Evolutionary conservation across 1,140 invertebrate species (phyloP).

Genomic region (Telenomus remus): DNA sequence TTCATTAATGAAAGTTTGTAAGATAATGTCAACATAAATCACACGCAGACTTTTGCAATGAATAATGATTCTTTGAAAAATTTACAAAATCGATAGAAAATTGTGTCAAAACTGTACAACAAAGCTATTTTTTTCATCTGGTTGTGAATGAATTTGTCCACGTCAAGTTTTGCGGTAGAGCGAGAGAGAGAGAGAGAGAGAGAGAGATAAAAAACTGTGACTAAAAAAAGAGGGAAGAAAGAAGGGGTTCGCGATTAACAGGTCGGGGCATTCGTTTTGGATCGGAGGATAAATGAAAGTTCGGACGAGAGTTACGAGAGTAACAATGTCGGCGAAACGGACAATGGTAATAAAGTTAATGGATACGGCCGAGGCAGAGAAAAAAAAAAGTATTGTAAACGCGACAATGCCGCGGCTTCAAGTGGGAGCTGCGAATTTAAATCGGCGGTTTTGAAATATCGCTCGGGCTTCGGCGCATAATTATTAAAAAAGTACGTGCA

Average conservation of each 20-base stretch:
- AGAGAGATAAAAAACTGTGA: background rate
- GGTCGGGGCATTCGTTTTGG: slow-evolving; percentile 26
- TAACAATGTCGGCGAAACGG: slow-evolving; percentile 30
- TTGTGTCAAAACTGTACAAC: no score
- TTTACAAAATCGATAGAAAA: background rate
- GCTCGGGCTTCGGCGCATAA: slow-evolving; percentile 1
- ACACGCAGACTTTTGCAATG: no score
- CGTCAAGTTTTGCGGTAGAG: no score
- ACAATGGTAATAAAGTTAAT: slow-evolving; percentile 39
- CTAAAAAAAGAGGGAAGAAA: slow-evolving; percentile 1
- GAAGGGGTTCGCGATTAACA: slow-evolving; percentile 13
- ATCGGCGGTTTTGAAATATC: slow-evolving; percentile 22
- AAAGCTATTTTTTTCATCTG: background rate
- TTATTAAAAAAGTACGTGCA: slow-evolving; percentile 18
- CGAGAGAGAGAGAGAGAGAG: no score
- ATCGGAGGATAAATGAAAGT: slow-evolving; percentile 32
- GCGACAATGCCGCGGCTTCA: slow-evolving; percentile 20
- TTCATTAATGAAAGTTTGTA: no score
- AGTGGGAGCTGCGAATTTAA: slow-evolving; percentile 15
- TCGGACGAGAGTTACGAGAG: slow-evolving; percentile 17
- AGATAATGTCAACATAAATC: no score
- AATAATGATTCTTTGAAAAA: no score
- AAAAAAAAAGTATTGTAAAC: slow-evolving; percentile 33
- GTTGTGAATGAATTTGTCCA: background rate
- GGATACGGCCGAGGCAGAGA: slow-evolving; percentile 24